Evolutionary conservation across 1,140 invertebrate species (phyloP).

Genomic region (Bilobella aurantiaca): DNA sequence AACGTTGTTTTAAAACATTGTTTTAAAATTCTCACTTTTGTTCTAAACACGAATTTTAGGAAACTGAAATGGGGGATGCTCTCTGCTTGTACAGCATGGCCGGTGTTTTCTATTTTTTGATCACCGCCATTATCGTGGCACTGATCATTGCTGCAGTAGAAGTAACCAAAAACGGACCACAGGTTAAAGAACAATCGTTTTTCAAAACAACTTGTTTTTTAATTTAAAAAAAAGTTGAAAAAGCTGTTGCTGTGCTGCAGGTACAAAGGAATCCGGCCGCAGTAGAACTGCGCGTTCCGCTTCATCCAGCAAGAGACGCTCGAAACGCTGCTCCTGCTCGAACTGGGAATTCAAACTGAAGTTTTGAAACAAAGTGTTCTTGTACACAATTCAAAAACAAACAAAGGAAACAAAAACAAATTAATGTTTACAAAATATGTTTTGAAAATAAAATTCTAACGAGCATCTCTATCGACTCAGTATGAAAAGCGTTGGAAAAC

Average conservation of each 20-base stretch:
- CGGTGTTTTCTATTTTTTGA: slow-evolving; percentile 97
- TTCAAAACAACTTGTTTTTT: neutral
- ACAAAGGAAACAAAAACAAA: no score
- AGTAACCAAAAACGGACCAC: slow-evolving; percentile 44
- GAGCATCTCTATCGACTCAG: no score
- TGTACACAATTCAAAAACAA: no score
- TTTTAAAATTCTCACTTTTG: no score
- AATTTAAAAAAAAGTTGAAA: neutral
- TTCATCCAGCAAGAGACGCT: no score
- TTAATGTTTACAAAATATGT: no score
- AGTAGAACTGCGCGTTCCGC: neutral
- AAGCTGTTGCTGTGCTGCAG: neutral
- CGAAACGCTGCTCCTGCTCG: no score
- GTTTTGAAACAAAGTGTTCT: no score
- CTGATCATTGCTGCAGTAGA: slow-evolving; percentile 81
- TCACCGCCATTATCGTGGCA: slow-evolving; percentile 78
- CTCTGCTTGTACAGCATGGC: slow-evolving; percentile 48
- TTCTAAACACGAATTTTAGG: neutral
- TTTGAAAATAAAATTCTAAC: no score
- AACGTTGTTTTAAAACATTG: neutral
- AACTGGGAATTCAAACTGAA: no score
- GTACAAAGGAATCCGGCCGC: neutral
- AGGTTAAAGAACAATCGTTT: neutral
- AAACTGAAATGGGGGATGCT: neutral
- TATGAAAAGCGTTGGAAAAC: no score